A percentile compares a stretch with the other conserved stretches of the same genome.
phyloP scores from a whole-genome alignment of 2,888 invertebrate species.

The Xestobium rufovillosum region DNA sequence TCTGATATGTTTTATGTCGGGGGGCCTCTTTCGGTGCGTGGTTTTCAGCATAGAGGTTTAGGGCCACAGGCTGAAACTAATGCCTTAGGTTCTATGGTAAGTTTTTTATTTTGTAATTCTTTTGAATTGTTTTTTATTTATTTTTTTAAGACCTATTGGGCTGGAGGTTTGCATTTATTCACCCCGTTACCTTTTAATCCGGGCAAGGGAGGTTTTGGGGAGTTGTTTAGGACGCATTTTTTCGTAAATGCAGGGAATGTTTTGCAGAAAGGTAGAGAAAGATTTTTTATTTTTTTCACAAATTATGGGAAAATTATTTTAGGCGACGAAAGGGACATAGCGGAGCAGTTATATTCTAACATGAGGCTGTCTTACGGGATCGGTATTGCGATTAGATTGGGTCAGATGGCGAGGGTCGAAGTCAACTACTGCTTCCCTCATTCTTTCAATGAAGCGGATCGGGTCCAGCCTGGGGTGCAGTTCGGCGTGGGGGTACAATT shows the following conservation, averaged over 20 bases:
- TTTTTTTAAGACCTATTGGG: constrained; percentile 72
- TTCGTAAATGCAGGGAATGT: constrained; percentile 87
- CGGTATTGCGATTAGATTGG: constrained; percentile 78
- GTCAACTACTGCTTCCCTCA: constrained; percentile 86
- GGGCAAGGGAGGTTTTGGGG: constrained; percentile 69
- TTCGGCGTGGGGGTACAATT: constrained; percentile 79
- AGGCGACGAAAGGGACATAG: constrained; percentile 40
- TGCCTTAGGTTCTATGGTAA: constrained; percentile 62
- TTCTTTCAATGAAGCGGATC: constrained; percentile 57
- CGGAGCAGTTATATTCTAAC: constrained; percentile 44
- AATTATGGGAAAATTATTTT: constrained; percentile 3
- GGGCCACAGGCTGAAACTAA: constrained; percentile 77
- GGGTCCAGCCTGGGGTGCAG: constrained; percentile 63
- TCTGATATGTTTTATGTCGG: constrained; percentile 80
- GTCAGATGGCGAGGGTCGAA: constrained; percentile 82
- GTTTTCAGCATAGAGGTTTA: constrained; percentile 80
- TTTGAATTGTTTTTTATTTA: constrained; percentile 17
- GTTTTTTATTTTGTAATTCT: constrained; percentile 16
- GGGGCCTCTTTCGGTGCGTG: constrained; percentile 81
- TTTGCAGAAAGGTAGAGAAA: too few species aligned
- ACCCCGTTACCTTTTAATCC: constrained; percentile 84
- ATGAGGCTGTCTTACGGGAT: constrained; percentile 71
- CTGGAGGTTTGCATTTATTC: constrained; percentile 78
- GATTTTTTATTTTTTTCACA: not conserved
- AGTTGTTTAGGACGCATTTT: constrained; percentile 79